These are phyloP conservation scores for Otus sunia DNA, from an alignment of 2,113 vertebrate species.

Conservation along the genomic window DNA sequence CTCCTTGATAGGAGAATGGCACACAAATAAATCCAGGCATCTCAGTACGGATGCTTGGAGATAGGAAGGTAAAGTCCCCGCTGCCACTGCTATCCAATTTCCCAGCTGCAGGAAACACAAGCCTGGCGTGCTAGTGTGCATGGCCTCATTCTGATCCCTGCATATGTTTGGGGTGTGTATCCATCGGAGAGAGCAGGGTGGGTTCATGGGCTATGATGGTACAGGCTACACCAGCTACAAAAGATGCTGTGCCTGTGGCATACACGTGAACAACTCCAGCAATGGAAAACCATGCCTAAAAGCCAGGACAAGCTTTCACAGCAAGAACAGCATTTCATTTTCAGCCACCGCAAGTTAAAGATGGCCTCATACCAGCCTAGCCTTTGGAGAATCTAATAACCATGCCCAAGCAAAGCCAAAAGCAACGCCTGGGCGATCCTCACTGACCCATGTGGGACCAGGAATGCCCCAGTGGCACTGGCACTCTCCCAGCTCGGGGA, in stretches of 20 bases:
- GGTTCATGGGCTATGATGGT: too few relatives aligned
- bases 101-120: not conserved
- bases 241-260: not conserved
- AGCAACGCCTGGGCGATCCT: not conserved
- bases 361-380: not conserved
- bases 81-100: not conserved
- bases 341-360: not conserved
- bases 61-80: rapidly evolving
- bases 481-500: not conserved
- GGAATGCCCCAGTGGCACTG: rapidly evolving
- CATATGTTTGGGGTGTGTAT: rapidly evolving
- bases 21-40: not conserved
- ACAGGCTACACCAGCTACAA: not conserved
- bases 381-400: not conserved
- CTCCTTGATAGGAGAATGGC: not conserved
- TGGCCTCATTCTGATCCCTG: not conserved
- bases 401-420: not conserved
- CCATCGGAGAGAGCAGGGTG: rapidly evolving
- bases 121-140: not conserved
- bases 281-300: not conserved
- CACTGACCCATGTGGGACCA: not conserved
- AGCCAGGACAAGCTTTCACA: not conserved
- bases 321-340: not conserved
- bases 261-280: not conserved
- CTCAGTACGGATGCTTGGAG: not conserved